These are phyloP conservation scores for Drosophila albomicans DNA, from an alignment of 1,140 invertebrate species.

Conservation along the genomic window DNA sequence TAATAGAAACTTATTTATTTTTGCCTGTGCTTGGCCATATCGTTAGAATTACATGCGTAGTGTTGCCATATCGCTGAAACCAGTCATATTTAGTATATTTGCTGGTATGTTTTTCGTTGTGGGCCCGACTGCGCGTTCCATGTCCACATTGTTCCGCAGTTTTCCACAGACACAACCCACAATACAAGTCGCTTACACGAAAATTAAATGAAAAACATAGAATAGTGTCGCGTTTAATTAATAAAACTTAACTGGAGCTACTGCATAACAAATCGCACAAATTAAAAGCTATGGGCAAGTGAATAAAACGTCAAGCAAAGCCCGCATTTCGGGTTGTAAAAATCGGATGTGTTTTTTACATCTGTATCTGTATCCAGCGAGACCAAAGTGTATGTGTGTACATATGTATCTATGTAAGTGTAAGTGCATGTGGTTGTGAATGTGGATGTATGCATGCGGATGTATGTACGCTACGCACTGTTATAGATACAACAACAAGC, in stretches of 20 bases:
- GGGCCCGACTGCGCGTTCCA: constrained; percentile 32
- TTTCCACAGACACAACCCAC: constrained; percentile 65
- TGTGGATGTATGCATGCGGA: constrained; percentile 30
- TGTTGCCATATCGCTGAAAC: not conserved
- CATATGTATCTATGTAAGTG: constrained; percentile 49
- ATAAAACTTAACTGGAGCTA: constrained; percentile 42
- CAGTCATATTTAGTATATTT: constrained; percentile 13
- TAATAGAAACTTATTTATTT: not conserved
- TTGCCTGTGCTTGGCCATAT: not conserved
- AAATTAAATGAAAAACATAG: constrained; percentile 42
- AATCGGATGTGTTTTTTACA: constrained; percentile 63
- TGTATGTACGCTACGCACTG: constrained; percentile 72
- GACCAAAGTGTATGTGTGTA: constrained; percentile 50
- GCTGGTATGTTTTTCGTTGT: constrained; percentile 23
- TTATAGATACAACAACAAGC: constrained; percentile 82
- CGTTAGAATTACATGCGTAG: not conserved
- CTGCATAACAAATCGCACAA: constrained; percentile 32
- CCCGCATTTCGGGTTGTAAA: constrained; percentile 41
- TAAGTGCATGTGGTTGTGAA: constrained; percentile 17
- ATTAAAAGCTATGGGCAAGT: constrained; percentile 41
- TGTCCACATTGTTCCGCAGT: constrained; percentile 47
- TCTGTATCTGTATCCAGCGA: constrained; percentile 61
- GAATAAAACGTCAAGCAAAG: constrained; percentile 9
- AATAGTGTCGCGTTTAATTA: constrained; percentile 37
- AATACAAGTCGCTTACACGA: constrained; percentile 44